Conservation (phyloP, 2,888 invertebrate species). For the Lithophane socia region DNA sequence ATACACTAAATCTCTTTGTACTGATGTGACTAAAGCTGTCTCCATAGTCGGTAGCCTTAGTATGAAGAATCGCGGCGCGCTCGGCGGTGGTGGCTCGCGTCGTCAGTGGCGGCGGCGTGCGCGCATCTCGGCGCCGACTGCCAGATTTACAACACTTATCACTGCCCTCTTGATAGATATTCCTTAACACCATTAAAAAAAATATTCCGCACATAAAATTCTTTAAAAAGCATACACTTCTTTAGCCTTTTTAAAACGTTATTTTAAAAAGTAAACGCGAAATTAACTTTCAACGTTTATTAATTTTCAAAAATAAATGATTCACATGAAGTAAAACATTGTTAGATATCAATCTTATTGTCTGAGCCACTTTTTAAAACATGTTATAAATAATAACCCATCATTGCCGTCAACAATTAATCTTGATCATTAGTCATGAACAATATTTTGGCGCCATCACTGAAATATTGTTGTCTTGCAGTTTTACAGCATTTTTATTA, state of each 20-base stretch:
- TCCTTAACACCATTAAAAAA: conserved; percentile 56
- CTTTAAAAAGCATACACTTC: conserved; percentile 19
- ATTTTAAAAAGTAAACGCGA: conserved; percentile 30
- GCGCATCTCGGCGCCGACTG: conserved; percentile 68
- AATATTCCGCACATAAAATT: conserved; percentile 35
- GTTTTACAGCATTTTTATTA: conserved; percentile 34
- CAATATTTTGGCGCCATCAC: conserved; percentile 60
- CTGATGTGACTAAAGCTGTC: conserved; percentile 52
- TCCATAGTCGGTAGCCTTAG: conserved; percentile 60
- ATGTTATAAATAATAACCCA: conserved; percentile 32
- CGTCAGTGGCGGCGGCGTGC: conserved; percentile 44
- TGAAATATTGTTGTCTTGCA: conserved; percentile 38
- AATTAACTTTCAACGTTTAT: conserved; percentile 14
- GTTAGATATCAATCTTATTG: conserved; percentile 30
- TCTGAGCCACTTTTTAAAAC: conserved; percentile 8
- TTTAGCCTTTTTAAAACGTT: conserved; percentile 15
- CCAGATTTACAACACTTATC: conserved; percentile 72
- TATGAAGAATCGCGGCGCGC: conserved; percentile 51
- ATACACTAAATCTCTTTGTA: neutral
- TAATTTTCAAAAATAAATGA: conserved; percentile 33
- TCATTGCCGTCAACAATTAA: conserved; percentile 46
- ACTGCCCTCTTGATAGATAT: conserved; percentile 59
- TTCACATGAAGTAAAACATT: conserved; percentile 35
- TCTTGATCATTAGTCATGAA: conserved; percentile 50
- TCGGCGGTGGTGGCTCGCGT: conserved; percentile 34